Base-by-base conservation (phyloP, 2,888 invertebrate species). In the Scaeva pyrastri region DNA sequence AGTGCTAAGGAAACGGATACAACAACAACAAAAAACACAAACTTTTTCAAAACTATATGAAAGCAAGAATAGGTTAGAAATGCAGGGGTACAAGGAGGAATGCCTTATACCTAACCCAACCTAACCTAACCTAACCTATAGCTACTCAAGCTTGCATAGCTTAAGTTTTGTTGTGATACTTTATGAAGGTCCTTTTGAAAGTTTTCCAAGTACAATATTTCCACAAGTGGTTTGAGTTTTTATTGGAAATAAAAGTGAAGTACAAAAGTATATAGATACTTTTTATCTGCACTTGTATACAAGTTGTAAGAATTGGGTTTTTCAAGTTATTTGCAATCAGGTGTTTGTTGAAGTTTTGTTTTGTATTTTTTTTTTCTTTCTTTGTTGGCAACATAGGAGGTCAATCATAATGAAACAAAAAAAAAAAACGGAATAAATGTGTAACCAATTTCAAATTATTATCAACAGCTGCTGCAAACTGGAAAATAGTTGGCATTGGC, bases 81-180 rank as follows among this genome's bases (percentile, higher is more conserved):
- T 5, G 11, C 10, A 39, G 39, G 26, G 52, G 43, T 5, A 3
- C 1, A 5, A n/a, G 7, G 3, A 14, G 52, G 26, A 23, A 23
- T 12, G n/a, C n/a, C n/a, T n/a, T n/a, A n/a, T n/a, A n/a, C n/a
- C n/a, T n/a, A n/a, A n/a, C n/a, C n/a, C n/a, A n/a, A n/a, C n/a
- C n/a, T n/a, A n/a, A n/a, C n/a, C n/a, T n/a, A 43, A 14, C 14
- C 14, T 12, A 14, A 14, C 12, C 12, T 14, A 21, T 5, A 55
- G n/a, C 16, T 31, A 55, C n/a, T 55, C n/a, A 50, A 31, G 56
- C 56, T 56, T 56, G 56, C 16, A 56, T 56, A 56, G 31, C 36
- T 56, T 31, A 56, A 36, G 56, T 56, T 56, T 56, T 56, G 56
- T 36, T 12, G 56, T 56, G 56, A 56, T 56, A 56, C 56, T 56